These are phyloP conservation scores for Sminthurinus aureus DNA, from an alignment of 2,888 invertebrate species.

Conservation along the genomic window DNA sequence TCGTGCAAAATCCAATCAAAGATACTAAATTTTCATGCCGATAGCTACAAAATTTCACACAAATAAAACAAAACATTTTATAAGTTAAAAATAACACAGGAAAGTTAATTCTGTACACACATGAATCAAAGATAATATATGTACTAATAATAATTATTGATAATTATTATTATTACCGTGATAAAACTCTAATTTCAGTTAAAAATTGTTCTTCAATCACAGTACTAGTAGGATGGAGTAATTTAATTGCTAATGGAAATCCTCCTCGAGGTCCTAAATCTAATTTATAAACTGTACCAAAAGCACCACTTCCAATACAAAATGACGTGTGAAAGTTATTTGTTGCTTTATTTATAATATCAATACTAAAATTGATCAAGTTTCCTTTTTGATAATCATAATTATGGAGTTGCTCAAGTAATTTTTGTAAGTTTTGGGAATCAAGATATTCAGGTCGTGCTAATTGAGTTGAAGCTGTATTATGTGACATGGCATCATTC, in stretches of 20 bases:
- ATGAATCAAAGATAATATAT: neutral
- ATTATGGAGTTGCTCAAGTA: constrained; percentile 55
- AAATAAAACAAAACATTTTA: neutral
- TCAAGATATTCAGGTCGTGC: neutral
- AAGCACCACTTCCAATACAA: constrained; percentile 55
- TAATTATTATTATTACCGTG: constrained; percentile 38
- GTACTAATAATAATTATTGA: neutral
- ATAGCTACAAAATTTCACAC: constrained; percentile 66
- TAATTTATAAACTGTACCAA: constrained; percentile 57
- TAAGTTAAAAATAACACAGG: neutral
- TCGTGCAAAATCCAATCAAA: constrained; percentile 76
- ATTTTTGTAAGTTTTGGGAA: constrained; percentile 24
- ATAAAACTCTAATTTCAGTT: constrained; percentile 61
- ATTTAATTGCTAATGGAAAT: constrained; percentile 52
- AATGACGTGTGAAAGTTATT: constrained; percentile 47
- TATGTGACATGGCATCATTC: neutral
- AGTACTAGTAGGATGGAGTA: constrained; percentile 50
- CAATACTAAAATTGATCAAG: constrained; percentile 53
- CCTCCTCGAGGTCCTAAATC: constrained; percentile 44
- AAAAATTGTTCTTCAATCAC: constrained; percentile 57
- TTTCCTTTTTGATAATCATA: constrained; percentile 53
- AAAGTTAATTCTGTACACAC: neutral
- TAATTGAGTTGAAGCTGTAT: neutral
- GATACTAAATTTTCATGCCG: constrained; percentile 78
- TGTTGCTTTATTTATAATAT: constrained; percentile 49